A percentile compares a stretch with the other conserved stretches of the same genome.
Evolutionary conservation across 2,797 vertebrate species (phyloP).

Genomic region (Siniperca undulata): DNA sequence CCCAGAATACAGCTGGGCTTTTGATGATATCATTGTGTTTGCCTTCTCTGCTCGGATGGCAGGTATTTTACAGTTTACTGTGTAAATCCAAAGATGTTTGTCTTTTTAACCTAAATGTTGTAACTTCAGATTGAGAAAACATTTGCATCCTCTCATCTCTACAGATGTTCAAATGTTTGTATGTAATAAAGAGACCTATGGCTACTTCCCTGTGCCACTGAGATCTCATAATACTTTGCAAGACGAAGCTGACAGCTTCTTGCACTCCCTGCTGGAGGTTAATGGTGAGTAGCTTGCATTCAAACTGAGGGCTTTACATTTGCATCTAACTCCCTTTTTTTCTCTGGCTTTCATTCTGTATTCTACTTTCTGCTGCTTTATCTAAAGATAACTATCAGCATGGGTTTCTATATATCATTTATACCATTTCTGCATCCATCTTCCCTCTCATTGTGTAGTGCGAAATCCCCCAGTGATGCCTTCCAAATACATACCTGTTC

Average conservation of each 20-base stretch:
- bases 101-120: background rate
- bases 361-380: conserved; percentile 38
- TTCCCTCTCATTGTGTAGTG: conserved; percentile 85
- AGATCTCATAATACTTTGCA: conserved; percentile 88
- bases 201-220: conserved; percentile 91
- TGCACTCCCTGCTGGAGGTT: conserved; percentile 90
- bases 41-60: conserved; percentile 92
- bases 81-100: background rate
- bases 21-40: conserved; percentile 97
- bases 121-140: background rate
- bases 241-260: conserved; percentile 92
- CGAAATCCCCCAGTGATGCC: conserved; percentile 90
- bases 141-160: conserved; percentile 12
- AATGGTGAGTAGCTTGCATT: conserved; percentile 86
- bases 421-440: conserved; percentile 77
- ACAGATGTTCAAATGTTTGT: conserved; percentile 94
- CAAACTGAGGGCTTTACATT: conserved; percentile 10
- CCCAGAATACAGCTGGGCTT: conserved; percentile 92
- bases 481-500: conserved; percentile 88
- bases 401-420: conserved; percentile 50
- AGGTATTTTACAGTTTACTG: conserved; percentile 73
- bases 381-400: conserved; percentile 44
- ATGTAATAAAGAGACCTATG: conserved; percentile 91
- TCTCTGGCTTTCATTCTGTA: conserved; percentile 32
- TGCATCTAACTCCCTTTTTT: conserved; percentile 6